Base-by-base conservation (phyloP, 2,888 invertebrate species). In the Peribatodes rhomboidaria region DNA sequence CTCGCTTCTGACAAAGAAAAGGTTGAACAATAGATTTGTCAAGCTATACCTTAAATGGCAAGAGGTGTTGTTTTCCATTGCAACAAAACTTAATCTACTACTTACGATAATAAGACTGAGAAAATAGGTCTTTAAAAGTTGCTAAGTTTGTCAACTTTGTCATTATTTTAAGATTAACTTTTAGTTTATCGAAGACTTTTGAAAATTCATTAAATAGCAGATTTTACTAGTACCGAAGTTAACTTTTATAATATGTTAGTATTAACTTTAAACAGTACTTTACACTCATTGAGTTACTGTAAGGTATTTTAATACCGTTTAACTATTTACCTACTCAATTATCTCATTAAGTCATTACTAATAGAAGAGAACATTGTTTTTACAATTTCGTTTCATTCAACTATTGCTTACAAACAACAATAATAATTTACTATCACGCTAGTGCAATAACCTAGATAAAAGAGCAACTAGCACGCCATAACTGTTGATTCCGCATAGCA, bases 371-470 rank as follows among this genome's bases (percentile, higher is more conserved):
- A 33, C 4, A 18, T 33, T 16, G 11, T 13, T 35, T 35, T 13
- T 35, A 8, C 47, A 16, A n/a, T 20, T 35, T 20, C 3, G 27
- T n/a, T 39, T 27, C 39, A 39, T 39, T 53, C 14, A 41, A 53
- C 10, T 11, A 22, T 35, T 35, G 35, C 50, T 50, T 35, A 20
- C 20, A 14, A 22, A 39, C 53, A 53, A 39, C 53, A 53, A 39
- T 4, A 53, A 39, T 4, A 14, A 22, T 27, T 37, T 37, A 27
- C 22, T 53, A 39, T 41, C n/a, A 39, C 39, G 27, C 14, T 10
- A 27, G 52, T 39, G 37, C 52, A 52, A 14, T 39, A 53, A 53
- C 53, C 53, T 27, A 53, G 39, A 53, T 53, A 39, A 39, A 10
- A 49, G 14, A 31, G 8, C n/a, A 20, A 14, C 39, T 53, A 27